Evolutionary conservation across 2,797 vertebrate genomes (phyloP).

Genomic region (Tauraco hartlaubi): DNA sequence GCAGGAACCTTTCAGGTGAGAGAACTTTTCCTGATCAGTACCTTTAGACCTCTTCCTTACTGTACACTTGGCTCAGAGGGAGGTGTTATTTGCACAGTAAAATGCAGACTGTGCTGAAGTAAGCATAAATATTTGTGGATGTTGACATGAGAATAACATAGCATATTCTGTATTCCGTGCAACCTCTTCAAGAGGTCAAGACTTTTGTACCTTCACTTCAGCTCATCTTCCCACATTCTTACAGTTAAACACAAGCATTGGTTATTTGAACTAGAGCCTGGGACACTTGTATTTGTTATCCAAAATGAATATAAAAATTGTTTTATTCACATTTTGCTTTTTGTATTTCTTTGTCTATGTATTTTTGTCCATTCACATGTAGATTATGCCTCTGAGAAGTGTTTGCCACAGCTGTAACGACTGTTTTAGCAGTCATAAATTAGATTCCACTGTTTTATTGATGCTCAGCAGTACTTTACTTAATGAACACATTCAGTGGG

Average conservation of each 20-base stretch:
- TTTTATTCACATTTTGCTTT: not conserved
- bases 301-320: not conserved
- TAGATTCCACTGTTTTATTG: conserved; percentile 16
- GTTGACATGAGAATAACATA: not conserved
- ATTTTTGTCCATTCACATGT: not conserved
- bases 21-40: not conserved
- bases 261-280: not conserved
- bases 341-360: not conserved
- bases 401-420: not conserved
- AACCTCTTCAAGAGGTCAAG: not conserved
- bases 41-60: no score
- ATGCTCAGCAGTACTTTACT: not conserved
- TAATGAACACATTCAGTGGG: not conserved
- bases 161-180: not conserved
- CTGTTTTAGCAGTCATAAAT: conserved; percentile 31
- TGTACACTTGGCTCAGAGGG: not conserved
- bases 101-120: not conserved
- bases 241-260: not conserved
- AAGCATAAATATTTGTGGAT: not conserved
- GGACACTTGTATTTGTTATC: not conserved
- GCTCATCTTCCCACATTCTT: not conserved
- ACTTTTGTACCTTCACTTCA: not conserved
- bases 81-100: not conserved
- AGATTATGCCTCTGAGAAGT: not conserved
- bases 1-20: conserved; percentile 94